These are phyloP conservation scores for Chaetoderma sp. DNA, from an alignment of 2,888 invertebrate species.

Conservation along the genomic window DNA sequence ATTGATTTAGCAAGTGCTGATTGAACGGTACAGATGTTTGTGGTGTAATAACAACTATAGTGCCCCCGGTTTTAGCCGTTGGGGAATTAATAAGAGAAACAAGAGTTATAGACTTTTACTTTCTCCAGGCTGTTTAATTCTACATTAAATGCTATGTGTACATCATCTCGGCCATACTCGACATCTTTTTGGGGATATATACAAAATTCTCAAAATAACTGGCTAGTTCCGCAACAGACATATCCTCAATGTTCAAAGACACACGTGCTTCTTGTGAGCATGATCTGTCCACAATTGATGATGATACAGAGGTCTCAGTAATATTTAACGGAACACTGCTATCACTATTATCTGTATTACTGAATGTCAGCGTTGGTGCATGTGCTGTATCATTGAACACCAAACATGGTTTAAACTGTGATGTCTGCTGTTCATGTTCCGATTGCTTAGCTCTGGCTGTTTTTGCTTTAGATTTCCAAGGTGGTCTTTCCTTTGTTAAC, in stretches of 20 bases:
- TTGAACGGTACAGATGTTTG: too few species aligned
- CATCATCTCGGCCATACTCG: constrained; percentile 98
- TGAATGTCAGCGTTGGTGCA: too few species aligned
- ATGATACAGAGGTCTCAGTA: neutral
- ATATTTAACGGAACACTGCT: neutral
- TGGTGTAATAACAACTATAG: too few species aligned
- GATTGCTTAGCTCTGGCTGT: neutral
- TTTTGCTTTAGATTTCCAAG: neutral
- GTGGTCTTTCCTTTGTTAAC: neutral
- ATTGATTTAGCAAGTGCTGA: too few species aligned
- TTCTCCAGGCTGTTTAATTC: too few species aligned
- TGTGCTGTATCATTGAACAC: too few species aligned
- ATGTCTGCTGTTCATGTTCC: too few species aligned
- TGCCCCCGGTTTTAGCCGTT: too few species aligned
- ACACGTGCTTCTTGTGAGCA: constrained; percentile 85
- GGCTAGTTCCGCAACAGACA: constrained; percentile 93
- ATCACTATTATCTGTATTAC: neutral
- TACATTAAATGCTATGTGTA: too few species aligned
- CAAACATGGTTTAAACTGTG: too few species aligned
- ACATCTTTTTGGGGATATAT: constrained; percentile 98
- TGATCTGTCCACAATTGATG: constrained; percentile 37
- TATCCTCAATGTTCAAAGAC: constrained; percentile 78
- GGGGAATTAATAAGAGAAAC: too few species aligned
- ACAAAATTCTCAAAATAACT: constrained; percentile 96
- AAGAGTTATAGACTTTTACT: too few species aligned